These are phyloP conservation scores for Alca torda DNA, from an alignment of 2,797 vertebrate species.

Conservation along the genomic window DNA sequence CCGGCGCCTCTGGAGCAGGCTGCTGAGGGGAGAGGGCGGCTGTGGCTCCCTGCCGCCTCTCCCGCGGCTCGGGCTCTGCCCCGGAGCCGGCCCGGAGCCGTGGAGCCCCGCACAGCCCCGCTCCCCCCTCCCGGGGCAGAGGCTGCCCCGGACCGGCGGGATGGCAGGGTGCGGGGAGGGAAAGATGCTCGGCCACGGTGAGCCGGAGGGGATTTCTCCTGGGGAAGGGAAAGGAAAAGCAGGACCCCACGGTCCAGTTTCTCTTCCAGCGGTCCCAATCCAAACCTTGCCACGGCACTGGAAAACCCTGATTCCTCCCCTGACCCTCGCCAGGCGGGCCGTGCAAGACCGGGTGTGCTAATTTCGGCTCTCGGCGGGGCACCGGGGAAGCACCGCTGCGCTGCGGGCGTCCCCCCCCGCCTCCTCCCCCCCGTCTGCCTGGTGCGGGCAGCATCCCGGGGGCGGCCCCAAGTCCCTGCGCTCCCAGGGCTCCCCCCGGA, in stretches of 20 bases:
- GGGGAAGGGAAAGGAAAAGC: not conserved
- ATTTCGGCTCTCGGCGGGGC: not conserved
- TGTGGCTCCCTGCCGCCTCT: not conserved
- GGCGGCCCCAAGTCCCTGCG: not conserved
- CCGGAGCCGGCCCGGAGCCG: not conserved
- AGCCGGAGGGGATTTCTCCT: not conserved
- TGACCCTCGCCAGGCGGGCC: not conserved
- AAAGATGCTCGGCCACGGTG: not conserved
- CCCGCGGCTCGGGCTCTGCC: not conserved
- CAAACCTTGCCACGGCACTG: not conserved
- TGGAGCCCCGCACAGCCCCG: not conserved
- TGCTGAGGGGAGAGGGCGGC: not conserved
- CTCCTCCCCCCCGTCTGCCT: not conserved
- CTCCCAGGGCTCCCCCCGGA: not conserved
- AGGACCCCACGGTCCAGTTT: not conserved
- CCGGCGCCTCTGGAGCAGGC: not conserved
- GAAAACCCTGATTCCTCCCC: not conserved
- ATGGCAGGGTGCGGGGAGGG: not conserved
- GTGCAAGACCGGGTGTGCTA: rapidly evolving
- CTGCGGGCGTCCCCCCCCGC: not conserved
- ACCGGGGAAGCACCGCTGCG: not conserved
- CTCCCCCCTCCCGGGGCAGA: not conserved
- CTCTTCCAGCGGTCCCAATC: not conserved
- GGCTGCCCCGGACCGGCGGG: not conserved
- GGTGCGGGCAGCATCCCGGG: not conserved